Evolutionary conservation across 2,888 invertebrate species (phyloP).

Genomic region (Apoda limacodes): DNA sequence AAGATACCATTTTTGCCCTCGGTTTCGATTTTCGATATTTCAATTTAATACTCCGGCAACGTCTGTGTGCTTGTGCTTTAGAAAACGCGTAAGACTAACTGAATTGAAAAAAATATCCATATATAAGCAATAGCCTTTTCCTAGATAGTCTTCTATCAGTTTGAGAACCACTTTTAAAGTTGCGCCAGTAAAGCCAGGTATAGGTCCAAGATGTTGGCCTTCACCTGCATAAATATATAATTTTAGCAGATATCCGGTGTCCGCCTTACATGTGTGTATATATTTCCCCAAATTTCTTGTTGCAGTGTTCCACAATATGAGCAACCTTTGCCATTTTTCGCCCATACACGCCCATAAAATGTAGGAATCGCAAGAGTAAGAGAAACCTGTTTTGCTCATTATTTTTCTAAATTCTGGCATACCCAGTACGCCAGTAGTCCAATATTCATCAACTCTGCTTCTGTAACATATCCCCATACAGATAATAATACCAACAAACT

Average conservation of each 20-base stretch:
- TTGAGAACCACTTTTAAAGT: conserved; percentile 18
- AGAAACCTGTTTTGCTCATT: conserved; percentile 13
- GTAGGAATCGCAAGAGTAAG: conserved; percentile 5
- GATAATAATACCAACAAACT: conserved; percentile 4
- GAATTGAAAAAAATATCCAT: conserved; percentile 18
- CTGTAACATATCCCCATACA: conserved; percentile 14
- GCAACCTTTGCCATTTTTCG: conserved; percentile 3
- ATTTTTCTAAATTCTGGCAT: conserved; percentile 17
- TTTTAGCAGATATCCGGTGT: conserved; percentile 15
- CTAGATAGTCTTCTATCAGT: conserved; percentile 6
- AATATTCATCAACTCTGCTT: conserved; percentile 16
- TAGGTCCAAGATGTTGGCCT: background rate
- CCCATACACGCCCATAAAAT: conserved; percentile 14
- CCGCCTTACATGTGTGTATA: conserved; percentile 16
- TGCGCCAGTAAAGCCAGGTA: conserved; percentile 13
- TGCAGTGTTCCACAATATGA: conserved; percentile 20
- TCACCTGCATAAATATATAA: conserved; percentile 17
- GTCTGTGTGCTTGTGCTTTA: conserved; percentile 12
- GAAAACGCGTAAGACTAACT: conserved; percentile 10
- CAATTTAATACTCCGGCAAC: too few species aligned
- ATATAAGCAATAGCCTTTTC: conserved; percentile 14
- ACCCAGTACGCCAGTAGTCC: conserved; percentile 15
- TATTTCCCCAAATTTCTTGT: conserved; percentile 18
- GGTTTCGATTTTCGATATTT: too few species aligned
- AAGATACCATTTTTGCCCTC: conserved; percentile 8